These are phyloP conservation scores for Brachyalestes nurse DNA, from an alignment of 2,797 vertebrate genomes.

Conservation along the genomic window DNA sequence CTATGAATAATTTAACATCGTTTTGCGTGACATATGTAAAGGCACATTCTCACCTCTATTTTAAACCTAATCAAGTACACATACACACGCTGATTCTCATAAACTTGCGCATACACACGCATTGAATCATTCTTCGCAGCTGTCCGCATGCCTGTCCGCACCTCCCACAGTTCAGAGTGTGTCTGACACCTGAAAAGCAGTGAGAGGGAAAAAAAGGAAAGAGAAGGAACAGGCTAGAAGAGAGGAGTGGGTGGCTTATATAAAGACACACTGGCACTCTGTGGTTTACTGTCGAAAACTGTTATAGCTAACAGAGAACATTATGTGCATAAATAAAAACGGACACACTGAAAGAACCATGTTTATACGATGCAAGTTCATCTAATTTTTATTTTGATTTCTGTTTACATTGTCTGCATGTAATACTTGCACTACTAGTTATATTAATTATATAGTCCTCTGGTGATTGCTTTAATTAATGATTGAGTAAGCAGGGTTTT, in stretches of 20 bases:
- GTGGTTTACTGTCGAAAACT: constrained; percentile 20
- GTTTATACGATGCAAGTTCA: background rate
- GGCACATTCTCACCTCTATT: constrained; percentile 78
- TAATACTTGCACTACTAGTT: background rate
- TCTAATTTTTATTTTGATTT: background rate
- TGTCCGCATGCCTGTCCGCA: constrained; percentile 76
- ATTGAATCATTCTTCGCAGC: constrained; percentile 68
- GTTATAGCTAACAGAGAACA: background rate
- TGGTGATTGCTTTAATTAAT: no score
- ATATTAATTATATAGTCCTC: background rate
- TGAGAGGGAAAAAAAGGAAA: constrained; percentile 32
- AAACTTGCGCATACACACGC: constrained; percentile 32
- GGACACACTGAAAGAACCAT: background rate
- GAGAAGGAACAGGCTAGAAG: constrained; percentile 38
- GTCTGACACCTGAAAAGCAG: constrained; percentile 56
- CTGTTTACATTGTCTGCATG: background rate
- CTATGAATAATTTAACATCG: constrained; percentile 58
- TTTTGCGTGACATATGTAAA: constrained; percentile 71
- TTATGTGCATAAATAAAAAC: background rate
- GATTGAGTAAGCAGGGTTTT: no score
- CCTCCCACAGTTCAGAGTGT: constrained; percentile 70
- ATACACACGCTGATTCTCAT: constrained; percentile 47
- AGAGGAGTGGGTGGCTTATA: constrained; percentile 54
- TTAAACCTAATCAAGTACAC: constrained; percentile 71
- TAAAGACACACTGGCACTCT: constrained; percentile 50